Percentiles rank a stretch among this genome's conserved stretches.
phyloP scores from a whole-genome alignment of 2,113 vertebrate genomes.

The Dendrocopos noguchii region DNA sequence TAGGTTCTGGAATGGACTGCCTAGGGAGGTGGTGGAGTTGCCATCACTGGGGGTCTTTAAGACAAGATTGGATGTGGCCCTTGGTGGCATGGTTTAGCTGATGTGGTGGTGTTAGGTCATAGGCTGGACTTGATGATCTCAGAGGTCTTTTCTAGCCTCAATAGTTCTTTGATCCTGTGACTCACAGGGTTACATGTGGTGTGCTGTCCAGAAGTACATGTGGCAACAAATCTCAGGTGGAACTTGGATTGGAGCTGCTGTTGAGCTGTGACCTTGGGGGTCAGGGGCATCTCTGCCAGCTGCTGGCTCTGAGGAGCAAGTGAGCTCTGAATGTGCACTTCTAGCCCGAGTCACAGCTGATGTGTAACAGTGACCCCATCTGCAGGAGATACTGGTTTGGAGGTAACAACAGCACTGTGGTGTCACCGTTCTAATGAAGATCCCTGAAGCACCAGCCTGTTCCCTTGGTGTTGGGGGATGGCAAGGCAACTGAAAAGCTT shows the following conservation, averaged over 20 bases:
- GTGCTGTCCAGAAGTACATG: fast-evolving
- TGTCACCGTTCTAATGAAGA: not conserved
- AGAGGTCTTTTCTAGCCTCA: no score
- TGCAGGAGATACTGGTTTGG: not conserved
- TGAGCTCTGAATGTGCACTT: not conserved
- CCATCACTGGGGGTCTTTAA: no score
- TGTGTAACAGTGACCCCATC: no score
- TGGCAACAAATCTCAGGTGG: fast-evolving
- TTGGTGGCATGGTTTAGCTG: no score
- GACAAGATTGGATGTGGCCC: no score
- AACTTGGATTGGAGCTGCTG: no score
- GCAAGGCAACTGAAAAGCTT: not conserved
- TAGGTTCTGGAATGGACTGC: no score
- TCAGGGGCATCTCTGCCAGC: not conserved
- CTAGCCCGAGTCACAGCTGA: fast-evolving
- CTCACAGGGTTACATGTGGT: fast-evolving
- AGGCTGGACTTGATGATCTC: no score
- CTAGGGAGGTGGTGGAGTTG: no score
- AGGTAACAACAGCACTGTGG: not conserved
- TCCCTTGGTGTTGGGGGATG: not conserved
- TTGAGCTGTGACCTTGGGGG: no score
- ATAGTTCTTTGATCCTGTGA: no score
- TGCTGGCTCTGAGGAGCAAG: not conserved
- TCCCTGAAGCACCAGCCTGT: not conserved
- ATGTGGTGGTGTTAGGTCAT: no score